Conservation (phyloP, 1,140 invertebrate genomes). For the Wasmannia auropunctata region DNA sequence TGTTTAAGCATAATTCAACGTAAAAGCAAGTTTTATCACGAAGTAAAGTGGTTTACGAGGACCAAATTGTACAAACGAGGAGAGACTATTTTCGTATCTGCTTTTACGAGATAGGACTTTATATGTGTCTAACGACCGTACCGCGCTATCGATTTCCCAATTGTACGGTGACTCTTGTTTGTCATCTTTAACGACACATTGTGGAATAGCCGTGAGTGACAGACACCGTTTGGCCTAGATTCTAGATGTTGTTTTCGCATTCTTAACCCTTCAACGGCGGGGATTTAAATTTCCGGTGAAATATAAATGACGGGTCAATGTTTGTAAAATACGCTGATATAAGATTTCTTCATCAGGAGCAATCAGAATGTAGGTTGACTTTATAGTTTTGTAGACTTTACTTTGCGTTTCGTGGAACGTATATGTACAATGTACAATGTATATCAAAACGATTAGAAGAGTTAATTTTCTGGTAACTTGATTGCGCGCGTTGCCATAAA, state of each 20-base stretch:
- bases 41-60: constrained; percentile 1
- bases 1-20: not conserved
- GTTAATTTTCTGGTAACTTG: not conserved
- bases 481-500: not conserved
- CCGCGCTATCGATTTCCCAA: constrained; percentile 40
- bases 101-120: constrained; percentile 29
- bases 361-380: not conserved
- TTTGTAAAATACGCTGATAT: not conserved
- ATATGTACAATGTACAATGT: not conserved
- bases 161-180: constrained; percentile 29
- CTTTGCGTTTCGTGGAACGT: not conserved
- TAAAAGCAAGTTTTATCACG: constrained; percentile 2
- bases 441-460: not conserved
- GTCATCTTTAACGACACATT: constrained; percentile 39
- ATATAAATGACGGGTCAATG: not conserved
- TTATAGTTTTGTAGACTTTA: not conserved
- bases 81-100: constrained; percentile 28
- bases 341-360: not conserved
- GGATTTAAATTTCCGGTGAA: constrained; percentile 19
- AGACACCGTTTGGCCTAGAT: constrained; percentile 11
- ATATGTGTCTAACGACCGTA: constrained; percentile 5
- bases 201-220: constrained; percentile 9
- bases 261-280: not conserved
- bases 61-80: not conserved
- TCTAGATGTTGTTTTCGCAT: constrained; percentile 15